Percentiles rank a stretch among this genome's conserved stretches.
Conservation (phyloP, 2,113 vertebrate genomes). For the Halcyon malimbica region DNA sequence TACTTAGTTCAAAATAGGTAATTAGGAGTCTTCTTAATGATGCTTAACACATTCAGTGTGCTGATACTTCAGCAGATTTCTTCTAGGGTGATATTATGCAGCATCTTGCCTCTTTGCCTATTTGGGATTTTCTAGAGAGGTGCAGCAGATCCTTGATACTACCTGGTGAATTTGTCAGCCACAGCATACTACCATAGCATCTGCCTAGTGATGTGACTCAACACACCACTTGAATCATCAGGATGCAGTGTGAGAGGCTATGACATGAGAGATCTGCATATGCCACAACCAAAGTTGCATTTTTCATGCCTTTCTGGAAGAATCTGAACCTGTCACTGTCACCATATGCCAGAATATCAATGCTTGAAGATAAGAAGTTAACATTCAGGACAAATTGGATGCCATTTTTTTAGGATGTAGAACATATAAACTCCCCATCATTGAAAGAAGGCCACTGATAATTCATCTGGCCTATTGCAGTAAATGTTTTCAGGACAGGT, state of each 20-base stretch:
- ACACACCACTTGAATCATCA: not conserved
- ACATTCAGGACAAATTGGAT: rapidly evolving
- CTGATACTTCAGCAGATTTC: not conserved
- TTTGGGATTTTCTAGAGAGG: not conserved
- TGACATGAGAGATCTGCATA: not conserved
- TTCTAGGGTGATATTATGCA: not conserved
- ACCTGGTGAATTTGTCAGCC: not conserved
- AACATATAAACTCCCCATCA: not conserved
- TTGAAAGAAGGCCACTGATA: not conserved
- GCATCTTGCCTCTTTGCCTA: not conserved
- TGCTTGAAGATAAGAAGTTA: not conserved
- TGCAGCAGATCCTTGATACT: not conserved
- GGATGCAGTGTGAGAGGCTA: not conserved
- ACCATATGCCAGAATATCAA: rapidly evolving
- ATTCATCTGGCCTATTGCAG: not conserved
- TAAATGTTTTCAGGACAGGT: not conserved
- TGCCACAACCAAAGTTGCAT: not conserved
- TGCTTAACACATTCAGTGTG: not conserved
- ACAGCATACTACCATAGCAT: not conserved
- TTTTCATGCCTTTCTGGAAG: not conserved
- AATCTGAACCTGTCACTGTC: not conserved
- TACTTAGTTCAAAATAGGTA: not conserved
- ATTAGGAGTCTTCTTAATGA: not conserved
- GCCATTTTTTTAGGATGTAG: not conserved
- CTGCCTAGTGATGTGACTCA: not conserved